Percentiles rank a stretch among this genome's conserved stretches.
These are phyloP conservation scores for Ceratotherium simum DNA, from an alignment of 2,113 vertebrate species.

Conservation along the genomic window DNA sequence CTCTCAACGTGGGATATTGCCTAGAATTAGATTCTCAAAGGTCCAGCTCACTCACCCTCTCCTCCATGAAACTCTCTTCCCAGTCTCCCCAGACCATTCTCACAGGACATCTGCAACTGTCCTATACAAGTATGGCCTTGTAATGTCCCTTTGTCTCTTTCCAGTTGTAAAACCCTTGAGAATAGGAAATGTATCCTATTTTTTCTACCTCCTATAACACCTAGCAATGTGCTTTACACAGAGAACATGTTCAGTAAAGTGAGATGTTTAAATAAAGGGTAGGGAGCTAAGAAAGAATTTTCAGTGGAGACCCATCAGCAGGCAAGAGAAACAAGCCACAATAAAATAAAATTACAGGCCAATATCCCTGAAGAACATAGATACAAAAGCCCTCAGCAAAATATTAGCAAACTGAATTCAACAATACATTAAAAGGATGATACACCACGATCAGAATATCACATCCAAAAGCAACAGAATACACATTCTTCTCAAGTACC, in stretches of 20 bases:
- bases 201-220: not conserved
- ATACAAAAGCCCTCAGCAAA: no score
- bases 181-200: not conserved
- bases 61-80: not conserved
- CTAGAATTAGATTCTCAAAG: not conserved
- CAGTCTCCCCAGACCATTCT: not conserved
- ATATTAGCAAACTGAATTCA: no score
- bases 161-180: not conserved
- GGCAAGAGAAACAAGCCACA: not conserved
- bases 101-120: not conserved
- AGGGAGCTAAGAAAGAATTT: not conserved
- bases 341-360: not conserved
- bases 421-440: no score
- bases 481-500: no score
- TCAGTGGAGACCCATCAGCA: not conserved
- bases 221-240: not conserved
- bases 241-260: not conserved
- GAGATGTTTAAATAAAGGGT: not conserved
- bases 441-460: no score
- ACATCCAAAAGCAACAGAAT: no score
- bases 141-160: not conserved
- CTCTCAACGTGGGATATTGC: not conserved
- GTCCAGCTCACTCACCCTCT: not conserved
- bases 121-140: accelerated
- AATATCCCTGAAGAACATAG: no score